Evolutionary conservation across 2,797 vertebrate genomes (phyloP), one percentile per base, ranked within the genome.

Genomic region (Spinus olivaceus): DNA sequence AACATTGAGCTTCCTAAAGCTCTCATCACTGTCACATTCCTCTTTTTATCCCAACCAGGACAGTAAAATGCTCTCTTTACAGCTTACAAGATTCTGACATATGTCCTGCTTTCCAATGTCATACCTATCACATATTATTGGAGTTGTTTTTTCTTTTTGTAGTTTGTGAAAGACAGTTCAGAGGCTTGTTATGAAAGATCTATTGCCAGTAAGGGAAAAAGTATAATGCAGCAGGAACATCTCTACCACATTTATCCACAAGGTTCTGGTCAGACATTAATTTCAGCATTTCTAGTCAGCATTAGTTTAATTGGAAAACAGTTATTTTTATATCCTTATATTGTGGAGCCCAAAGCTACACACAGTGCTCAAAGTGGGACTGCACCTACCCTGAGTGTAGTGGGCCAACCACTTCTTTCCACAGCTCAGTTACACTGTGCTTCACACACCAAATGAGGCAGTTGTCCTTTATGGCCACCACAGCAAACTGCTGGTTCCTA

Each of bases 201-300:
- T 33, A 2, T 4, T 12, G 6, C 30, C 1, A 15, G 85, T 91
- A 99, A 28, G 94, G 50, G 0, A 97, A 98, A 49, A 99, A 97
- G 89, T 98, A 97, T 33, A 98, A 99, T 49, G 98, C 98, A 0
- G 92, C 82, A 86, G 99, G 83, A 89, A 98, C 98, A 9, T 30
- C 25, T 70, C 57, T 65, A 6, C 12, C 25, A n/a, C 14, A 37
- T 63, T 16, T 37, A 27, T 7, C 18, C 14, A 21, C 17, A 46
- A 24, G 20, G 23, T 71, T 93, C 59, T 59, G 44, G 14, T 6
- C 33, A 71, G 39, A 10, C 39, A 23, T 51, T 42, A 81, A 51
- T 60, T 80, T 66, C 53, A 86, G 11, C 2, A 21, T 22, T 37
- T 60, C 10, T 32, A 76, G 72, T 53, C 42, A 44, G 12, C 20